Base-by-base conservation (phyloP, 2,113 vertebrate species). In the Myrmophylax atrothorax region DNA sequence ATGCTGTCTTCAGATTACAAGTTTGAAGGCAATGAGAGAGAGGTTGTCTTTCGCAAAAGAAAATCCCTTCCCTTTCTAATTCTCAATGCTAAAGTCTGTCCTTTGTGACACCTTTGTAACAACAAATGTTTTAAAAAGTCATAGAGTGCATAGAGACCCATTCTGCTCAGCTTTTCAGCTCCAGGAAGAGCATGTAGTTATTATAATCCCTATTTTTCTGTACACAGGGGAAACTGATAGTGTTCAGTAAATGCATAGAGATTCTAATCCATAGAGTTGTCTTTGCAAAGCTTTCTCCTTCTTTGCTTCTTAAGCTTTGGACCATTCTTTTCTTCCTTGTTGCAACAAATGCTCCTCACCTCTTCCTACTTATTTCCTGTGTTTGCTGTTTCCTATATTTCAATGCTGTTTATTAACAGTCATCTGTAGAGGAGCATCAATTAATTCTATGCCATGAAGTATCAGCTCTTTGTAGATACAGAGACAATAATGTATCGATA, bases 141-240 rank as follows among this genome's bases (percentile, higher is more conserved):
- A 20, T 24, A 53, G 6, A 72, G 20, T 49, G 11, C 14, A 49
- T 29, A 56, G 63, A 69, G 5, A 40, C 23, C 15, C 20, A 7
- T 44, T 68, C 35, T 58, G 56, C 18, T 79, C 18, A 47, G 12
- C 3, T 84, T 77, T 69, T 68, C 74, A 69, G 7, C 16, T 82
- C 52, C 14, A 79, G 47, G 23, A 49, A 53, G 28, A 63, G 6
- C 9, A 24, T 28, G 14, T 23, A 38, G 10, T n/a, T n/a, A 18
- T 15, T 14, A 79, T 38, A 33, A 74, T 33, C 16, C 12, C 15
- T n/a, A 29, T 87, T 84, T 62, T 73, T 84, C 46, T 72, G 26
- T 35, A 37, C 16, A 11, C 0, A 0, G 28, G 82, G 26, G 40
- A 74, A 90, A 55, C 7, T 3, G 0, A 12, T 6, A 50, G 16